Base-by-base conservation (phyloP, 2,797 vertebrate genomes). In the Crenichthys baileyi region DNA sequence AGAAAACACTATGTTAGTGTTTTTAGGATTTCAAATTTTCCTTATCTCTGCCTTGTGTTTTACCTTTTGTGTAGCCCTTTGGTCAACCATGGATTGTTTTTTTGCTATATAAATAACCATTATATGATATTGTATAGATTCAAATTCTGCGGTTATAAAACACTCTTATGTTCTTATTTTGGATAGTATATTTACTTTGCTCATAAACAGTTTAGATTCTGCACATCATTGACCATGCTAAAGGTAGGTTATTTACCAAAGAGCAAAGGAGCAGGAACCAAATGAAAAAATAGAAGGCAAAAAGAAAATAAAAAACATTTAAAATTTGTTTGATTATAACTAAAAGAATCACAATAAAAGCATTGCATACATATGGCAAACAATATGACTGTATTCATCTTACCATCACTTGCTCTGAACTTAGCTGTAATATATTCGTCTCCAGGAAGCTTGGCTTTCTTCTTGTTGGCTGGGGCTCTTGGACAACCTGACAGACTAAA, bases 371-470 rank as follows among this genome's bases (percentile, higher is more conserved):
- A 31, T 3, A 51, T 3, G 18, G 61, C 15, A 41, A 20, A 41
- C 67, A 44, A 7, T 18, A 18, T 3, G 0, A 0, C 0, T 1
- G 39, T 75, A 12, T 11, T 76, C 6, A 1, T 70, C 93, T 95
- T 95, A 99, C 98, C 98, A 0, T 99, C 98, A 4, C 98, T 98
- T 77, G 98, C 98, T 94, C 98, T 97, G 94, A 99, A 98, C 92
- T 99, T 99, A 41, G 97, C 97, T 86, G 96, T 97, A 80, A 99
- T 97, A 90, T 97, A 97, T 88, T 99, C 98, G 51, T 99, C 98
- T 95, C 98, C 98, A 81, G 98, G 97, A 92, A 98, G 94, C 94
- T 97, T 98, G 87, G 96, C 94, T 93, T 97, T 98, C 94, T 99
- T 99, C 91, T 98, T 98, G 91, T 97, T 97, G 92, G 97, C 97